Percentiles rank a stretch among this genome's conserved stretches.
Evolutionary conservation across 1,140 invertebrate genomes (phyloP).

Genomic region (Cydia strobilella): DNA sequence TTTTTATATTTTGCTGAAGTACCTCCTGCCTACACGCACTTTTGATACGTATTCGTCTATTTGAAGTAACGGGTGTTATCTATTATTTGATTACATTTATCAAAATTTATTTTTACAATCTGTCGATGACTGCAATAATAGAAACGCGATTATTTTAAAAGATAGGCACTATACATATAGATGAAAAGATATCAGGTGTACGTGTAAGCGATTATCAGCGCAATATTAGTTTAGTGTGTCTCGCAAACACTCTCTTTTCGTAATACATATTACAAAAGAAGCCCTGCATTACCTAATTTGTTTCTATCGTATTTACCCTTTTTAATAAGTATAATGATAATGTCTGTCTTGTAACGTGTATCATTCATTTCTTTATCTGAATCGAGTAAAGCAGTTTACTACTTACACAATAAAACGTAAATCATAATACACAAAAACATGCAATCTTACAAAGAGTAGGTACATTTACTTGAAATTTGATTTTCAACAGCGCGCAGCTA

Average conservation of each 20-base stretch:
- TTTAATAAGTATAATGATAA: neutral
- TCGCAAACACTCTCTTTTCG: constrained; percentile 11
- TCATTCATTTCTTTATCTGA: neutral
- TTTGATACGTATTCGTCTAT: neutral
- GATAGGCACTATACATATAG: constrained; percentile 2
- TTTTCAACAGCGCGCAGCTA: neutral
- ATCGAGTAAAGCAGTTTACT: too few relatives aligned
- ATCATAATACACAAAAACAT: too few relatives aligned
- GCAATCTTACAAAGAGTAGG: too few relatives aligned
- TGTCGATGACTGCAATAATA: constrained; percentile 22
- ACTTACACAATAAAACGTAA: too few relatives aligned
- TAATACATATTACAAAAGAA: neutral
- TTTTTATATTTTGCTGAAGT: neutral
- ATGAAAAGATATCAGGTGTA: constrained; percentile 14
- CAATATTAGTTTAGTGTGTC: neutral
- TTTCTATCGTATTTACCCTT: neutral
- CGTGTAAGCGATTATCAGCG: neutral
- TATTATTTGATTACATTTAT: constrained; percentile 12
- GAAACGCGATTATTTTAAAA: neutral
- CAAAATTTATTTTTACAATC: constrained; percentile 25
- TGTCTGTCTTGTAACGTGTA: neutral
- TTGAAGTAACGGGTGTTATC: neutral
- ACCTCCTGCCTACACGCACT: neutral
- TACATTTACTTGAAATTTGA: too few relatives aligned
- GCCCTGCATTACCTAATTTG: neutral